Conservation (phyloP, 1,140 invertebrate genomes). For the Calliphora vicina region DNA sequence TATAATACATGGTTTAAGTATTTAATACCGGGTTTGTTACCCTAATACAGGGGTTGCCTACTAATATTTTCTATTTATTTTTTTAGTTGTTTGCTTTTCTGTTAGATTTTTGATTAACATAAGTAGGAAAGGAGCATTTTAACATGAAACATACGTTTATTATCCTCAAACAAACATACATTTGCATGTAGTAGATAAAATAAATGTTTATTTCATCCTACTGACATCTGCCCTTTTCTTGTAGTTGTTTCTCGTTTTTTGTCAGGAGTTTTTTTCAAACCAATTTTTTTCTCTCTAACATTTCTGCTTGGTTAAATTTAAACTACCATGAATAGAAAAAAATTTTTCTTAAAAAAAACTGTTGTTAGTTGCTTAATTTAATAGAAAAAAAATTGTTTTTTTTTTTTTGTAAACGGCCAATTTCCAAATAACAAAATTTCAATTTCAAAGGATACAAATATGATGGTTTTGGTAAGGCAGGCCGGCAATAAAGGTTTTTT, state of each 20-base stretch:
- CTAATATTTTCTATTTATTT: background rate
- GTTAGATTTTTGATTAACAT: constrained; percentile 21
- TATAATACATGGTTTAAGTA: background rate
- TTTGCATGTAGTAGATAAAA: background rate
- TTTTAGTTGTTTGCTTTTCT: background rate
- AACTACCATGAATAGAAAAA: background rate
- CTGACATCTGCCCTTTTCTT: background rate
- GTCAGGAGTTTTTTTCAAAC: background rate
- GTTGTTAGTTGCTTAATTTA: background rate
- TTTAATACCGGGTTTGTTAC: background rate
- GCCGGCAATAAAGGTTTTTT: background rate
- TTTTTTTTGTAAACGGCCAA: background rate
- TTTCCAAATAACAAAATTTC: background rate
- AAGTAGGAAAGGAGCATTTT: background rate
- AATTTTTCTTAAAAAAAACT: background rate
- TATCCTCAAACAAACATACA: background rate
- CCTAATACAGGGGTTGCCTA: background rate
- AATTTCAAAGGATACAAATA: background rate
- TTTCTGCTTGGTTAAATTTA: background rate
- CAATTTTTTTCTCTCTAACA: background rate
- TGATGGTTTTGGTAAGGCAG: background rate
- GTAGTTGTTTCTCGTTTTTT: background rate
- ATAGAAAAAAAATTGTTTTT: background rate
- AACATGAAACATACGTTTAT: constrained; percentile 4
- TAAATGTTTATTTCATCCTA: background rate